Evolutionary conservation across 2,113 vertebrate species (phyloP), one percentile per base, ranked within the genome.

Genomic region (Jaculus jaculus): DNA sequence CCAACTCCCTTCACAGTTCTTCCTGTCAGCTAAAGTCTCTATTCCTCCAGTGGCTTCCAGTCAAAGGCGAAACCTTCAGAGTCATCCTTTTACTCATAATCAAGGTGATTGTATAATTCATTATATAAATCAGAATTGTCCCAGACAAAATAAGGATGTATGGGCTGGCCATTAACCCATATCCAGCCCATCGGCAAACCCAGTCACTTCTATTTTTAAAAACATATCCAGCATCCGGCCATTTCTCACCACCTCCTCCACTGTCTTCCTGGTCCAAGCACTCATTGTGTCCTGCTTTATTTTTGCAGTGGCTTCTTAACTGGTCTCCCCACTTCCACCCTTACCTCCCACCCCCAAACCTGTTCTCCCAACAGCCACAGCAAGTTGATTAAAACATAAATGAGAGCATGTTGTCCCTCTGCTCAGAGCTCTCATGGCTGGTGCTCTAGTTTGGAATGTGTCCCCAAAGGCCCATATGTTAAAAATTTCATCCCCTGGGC

Each of bases 131-230:
- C 37, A 37, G 51, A 93, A 84, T 30, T 39, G 20, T 32, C 69
- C 73, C 32, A 78, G 82, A 87, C 58, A 73, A 47, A 69, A 78
- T 66, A 69, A 81, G 54, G 30, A 20, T 69, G 26, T 94, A 15
- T 34, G 11, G 77, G 90, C 92, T 81, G n/a, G 63, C 93, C 39
- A 13, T 72, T 74, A 94, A 86, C 89, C 84, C 68, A 84, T 61
- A 69, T 79, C 13, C 75, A 74, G n/a, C 34, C 77, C 90, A 78
- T 63, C 47, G 78, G 80, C 34, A 71, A 85, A 51, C 16, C 39
- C 80, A 82, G 26, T 17, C 23, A 47, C 47, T 68, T 75, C n/a
- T 79, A 69, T 89, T 77, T 77, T 54, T 34, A 74, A 91, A 73
- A 71, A 61, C 30, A 15, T 7, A 47, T 7, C 83, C 74, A 21